Evolutionary conservation across 2,797 vertebrate species (phyloP), one percentile per base, ranked within the genome.

Genomic region (Alcedo atthis): DNA sequence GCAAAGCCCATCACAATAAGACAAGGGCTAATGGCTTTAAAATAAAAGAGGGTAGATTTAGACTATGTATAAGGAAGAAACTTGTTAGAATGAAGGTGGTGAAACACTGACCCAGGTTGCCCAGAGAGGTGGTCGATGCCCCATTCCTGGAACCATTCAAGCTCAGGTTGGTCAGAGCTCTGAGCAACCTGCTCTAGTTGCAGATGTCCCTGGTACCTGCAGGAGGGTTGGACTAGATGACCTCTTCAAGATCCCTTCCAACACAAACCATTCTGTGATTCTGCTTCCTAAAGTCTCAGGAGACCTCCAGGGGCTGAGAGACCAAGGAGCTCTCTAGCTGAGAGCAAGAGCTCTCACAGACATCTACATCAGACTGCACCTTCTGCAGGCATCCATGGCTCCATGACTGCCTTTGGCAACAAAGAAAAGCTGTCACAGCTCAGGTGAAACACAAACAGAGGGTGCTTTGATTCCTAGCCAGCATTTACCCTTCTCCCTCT

Each of bases 271-370:
- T 21, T 55, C 18, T 32, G n/a, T 32, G 54, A 32, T 55, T 55
- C n/a, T 57, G 4, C 40, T 45, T 63, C 3, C 53, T 28, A 0
- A 24, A 20, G 3, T 4, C 5, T 2, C 0, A 69, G 46, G 28
- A 63, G 33, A 71, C 21, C n/a, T 53, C 26, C 66, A 45, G 28
- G 14, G 24, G 24, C 21, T 18, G 15, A 28, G 15, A 43, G 12
- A 28, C 6, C 37, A 24, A 53, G 9, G 21, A 58, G 5, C 1
- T 0, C 37, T 14, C 19, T 2, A 16, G 7, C 19, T 37, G 7
- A 55, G 51, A 89, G 15, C 37, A 66, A 35, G 19, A 66, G 9
- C 32, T 69, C 51, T 24, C 25, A 26, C 48, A 26, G 15, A 28
- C 15, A 6, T 24, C 25, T 49, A 26, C 30, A 51, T 24, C 18